Percentiles rank a stretch among this genome's conserved stretches.
Evolutionary conservation across 2,113 vertebrate genomes (phyloP).

Genomic region (Corythornis vintsioides): DNA sequence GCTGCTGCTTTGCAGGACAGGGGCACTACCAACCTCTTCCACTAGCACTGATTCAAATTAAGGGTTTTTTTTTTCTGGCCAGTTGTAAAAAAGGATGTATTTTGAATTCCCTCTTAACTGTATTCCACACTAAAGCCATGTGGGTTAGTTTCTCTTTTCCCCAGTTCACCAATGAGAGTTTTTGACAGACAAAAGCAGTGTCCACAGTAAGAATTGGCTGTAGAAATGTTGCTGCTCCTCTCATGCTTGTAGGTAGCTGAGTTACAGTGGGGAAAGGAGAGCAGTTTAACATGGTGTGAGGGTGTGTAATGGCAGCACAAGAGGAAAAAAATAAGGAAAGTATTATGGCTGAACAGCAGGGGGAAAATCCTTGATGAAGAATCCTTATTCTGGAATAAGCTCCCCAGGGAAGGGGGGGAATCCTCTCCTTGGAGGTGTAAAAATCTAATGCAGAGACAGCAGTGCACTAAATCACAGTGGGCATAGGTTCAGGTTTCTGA

Average conservation of each 20-base stretch:
- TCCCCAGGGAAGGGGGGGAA: neutral
- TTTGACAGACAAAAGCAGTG: neutral
- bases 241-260: neutral
- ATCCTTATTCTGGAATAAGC: neutral
- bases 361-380: neutral
- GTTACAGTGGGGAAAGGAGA: neutral
- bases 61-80: neutral
- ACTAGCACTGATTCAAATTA: neutral
- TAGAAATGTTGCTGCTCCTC: neutral
- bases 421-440: neutral
- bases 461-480: neutral
- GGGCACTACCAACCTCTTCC: neutral
- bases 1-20: neutral
- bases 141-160: neutral
- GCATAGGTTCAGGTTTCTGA: neutral
- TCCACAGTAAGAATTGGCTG: neutral
- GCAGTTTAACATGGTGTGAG: neutral
- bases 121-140: neutral
- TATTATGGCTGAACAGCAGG: neutral
- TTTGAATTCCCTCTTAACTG: neutral
- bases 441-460: neutral
- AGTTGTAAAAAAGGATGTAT: neutral
- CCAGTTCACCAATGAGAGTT: neutral
- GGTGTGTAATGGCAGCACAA: neutral
- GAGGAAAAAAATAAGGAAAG: neutral